These are phyloP conservation scores for Coecobrya sp. DNA, from an alignment of 2,888 invertebrate genomes.

Conservation along the genomic window DNA sequence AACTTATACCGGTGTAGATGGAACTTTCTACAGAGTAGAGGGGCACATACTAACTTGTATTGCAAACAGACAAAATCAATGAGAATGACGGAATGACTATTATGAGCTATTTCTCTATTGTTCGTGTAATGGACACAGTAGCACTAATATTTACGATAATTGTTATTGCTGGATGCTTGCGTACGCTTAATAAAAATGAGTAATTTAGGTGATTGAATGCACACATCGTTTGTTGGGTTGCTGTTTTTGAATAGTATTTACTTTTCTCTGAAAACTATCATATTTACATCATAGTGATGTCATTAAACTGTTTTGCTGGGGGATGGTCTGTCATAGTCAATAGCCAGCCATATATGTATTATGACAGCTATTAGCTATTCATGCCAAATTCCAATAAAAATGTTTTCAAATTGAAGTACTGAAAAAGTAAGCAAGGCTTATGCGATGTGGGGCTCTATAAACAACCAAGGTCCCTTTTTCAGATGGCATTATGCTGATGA, in stretches of 20 bases:
- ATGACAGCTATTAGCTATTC: constrained; percentile 27
- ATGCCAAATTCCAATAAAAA: constrained; percentile 24
- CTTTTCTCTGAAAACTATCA: neutral
- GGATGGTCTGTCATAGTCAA: neutral
- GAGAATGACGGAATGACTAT: neutral
- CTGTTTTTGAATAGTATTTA: neutral
- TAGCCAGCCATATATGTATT: neutral
- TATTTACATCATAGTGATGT: neutral
- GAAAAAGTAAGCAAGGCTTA: neutral
- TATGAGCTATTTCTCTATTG: neutral
- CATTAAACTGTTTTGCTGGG: neutral
- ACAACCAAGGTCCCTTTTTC: neutral
- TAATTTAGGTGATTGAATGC: neutral
- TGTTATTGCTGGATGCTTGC: neutral
- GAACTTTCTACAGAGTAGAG: too few species aligned
- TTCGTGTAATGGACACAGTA: neutral
- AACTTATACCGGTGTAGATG: too few species aligned
- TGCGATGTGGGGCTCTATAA: neutral
- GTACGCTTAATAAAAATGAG: neutral
- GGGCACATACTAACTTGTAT: neutral
- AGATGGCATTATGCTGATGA: neutral
- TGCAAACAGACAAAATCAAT: neutral
- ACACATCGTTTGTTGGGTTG: neutral
- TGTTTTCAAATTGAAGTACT: neutral
- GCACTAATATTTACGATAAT: neutral